These are phyloP conservation scores for Noctua janthe DNA, from an alignment of 2,888 invertebrate genomes.

Conservation along the genomic window DNA sequence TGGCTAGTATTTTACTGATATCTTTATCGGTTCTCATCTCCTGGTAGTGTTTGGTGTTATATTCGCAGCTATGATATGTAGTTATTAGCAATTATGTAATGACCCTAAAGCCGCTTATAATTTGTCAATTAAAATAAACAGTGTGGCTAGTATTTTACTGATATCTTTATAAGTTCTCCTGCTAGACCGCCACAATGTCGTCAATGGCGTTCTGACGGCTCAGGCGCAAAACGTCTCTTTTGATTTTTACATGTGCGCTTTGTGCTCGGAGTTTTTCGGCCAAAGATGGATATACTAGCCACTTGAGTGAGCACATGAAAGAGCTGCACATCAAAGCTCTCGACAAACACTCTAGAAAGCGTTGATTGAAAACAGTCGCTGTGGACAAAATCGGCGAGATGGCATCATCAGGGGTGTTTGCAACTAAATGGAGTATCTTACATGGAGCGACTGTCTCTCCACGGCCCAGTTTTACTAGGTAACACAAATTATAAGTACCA, in stretches of 20 bases:
- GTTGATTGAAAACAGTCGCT: background rate
- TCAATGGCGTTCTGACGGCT: background rate
- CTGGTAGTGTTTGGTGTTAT: conserved; percentile 20
- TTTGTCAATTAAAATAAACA: background rate
- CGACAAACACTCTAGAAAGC: background rate
- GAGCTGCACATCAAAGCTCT: background rate
- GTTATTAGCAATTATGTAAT: too few relatives aligned
- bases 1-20: conserved; percentile 33
- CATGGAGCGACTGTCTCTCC: background rate
- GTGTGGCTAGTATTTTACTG: conserved; percentile 33
- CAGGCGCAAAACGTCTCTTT: too few relatives aligned
- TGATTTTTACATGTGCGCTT: background rate
- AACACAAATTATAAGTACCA: background rate
- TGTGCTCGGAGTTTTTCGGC: background rate
- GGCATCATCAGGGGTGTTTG: background rate
- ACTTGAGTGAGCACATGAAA: background rate
- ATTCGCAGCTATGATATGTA: background rate
- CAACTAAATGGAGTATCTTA: background rate
- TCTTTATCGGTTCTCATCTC: conserved; percentile 27
- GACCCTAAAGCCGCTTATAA: background rate
- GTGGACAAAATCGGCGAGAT: background rate
- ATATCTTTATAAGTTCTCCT: conserved; percentile 21
- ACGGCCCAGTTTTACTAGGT: background rate
- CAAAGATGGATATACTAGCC: background rate
- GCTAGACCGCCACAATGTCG: background rate